Conservation (phyloP, 2,113 vertebrate species). For the Megaleporinus macrocephalus region DNA sequence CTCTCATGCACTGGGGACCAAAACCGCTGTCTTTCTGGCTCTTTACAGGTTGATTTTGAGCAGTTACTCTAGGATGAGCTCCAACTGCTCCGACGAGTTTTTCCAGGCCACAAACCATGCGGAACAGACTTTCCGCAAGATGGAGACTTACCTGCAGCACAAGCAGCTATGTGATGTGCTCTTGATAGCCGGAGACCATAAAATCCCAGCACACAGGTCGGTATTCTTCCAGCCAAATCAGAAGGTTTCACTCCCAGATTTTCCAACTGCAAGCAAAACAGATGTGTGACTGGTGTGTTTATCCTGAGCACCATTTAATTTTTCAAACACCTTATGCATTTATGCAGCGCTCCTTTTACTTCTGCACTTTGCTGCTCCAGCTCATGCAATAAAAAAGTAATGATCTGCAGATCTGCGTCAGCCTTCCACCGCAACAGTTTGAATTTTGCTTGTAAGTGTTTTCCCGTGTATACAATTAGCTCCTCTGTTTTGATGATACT, state of each 20-base stretch:
- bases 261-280: neutral
- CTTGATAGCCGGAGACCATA: slow-evolving; percentile 90
- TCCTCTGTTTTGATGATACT: slow-evolving; percentile 36
- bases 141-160: slow-evolving; percentile 95
- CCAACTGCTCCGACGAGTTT: slow-evolving; percentile 84
- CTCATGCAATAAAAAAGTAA: neutral
- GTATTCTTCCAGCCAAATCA: slow-evolving; percentile 36
- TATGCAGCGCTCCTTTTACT: neutral
- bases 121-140: slow-evolving; percentile 92
- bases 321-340: neutral
- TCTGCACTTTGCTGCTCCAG: neutral
- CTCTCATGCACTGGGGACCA: neutral
- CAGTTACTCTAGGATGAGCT: slow-evolving; percentile 82
- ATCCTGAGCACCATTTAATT: neutral
- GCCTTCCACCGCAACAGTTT: neutral
- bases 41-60: slow-evolving; percentile 77
- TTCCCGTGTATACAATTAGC: neutral
- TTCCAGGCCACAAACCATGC: slow-evolving; percentile 91
- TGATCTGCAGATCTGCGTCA: neutral
- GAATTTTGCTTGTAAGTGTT: slow-evolving; percentile 1
- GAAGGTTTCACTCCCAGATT: slow-evolving; percentile 1
- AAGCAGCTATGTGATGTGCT: slow-evolving; percentile 96
- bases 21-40: slow-evolving; percentile 27
- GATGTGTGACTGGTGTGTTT: neutral
- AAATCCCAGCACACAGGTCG: slow-evolving; percentile 95